Evolutionary conservation across 2,888 invertebrate species (phyloP).

Genomic region (Luffia ferchaultella): DNA sequence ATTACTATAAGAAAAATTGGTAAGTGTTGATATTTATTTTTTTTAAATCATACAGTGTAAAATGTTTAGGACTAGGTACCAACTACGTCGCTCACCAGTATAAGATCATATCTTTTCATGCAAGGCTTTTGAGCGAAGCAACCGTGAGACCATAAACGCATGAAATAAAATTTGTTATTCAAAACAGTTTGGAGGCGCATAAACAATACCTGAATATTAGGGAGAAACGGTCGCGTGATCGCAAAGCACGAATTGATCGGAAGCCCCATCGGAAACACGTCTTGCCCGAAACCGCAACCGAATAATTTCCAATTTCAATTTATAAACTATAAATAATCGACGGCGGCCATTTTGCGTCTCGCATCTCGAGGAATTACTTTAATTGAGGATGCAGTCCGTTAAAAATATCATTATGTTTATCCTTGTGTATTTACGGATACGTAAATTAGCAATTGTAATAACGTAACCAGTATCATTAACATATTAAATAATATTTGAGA

Average conservation of each 20-base stretch:
- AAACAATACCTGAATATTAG: too few species aligned
- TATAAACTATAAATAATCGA: slow-evolving; percentile 39
- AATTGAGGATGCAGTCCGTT: slow-evolving; percentile 28
- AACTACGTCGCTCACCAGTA: too few species aligned
- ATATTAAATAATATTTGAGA: too few species aligned
- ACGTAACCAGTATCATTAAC: too few species aligned
- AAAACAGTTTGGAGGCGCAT: neutral
- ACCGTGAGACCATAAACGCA: too few species aligned
- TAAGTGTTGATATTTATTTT: too few species aligned
- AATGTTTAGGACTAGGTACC: too few species aligned
- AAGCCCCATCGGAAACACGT: slow-evolving; percentile 60
- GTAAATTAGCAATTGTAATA: too few species aligned
- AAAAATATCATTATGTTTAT: slow-evolving; percentile 15
- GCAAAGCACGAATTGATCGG: slow-evolving; percentile 32
- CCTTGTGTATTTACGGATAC: slow-evolving; percentile 17
- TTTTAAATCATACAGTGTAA: too few species aligned
- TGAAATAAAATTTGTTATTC: neutral
- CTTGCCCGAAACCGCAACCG: slow-evolving; percentile 54
- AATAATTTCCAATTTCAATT: slow-evolving; percentile 57
- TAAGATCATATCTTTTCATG: too few species aligned
- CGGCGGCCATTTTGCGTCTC: slow-evolving; percentile 32
- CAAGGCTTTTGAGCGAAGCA: too few species aligned
- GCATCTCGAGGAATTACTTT: slow-evolving; percentile 31
- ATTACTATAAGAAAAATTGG: too few species aligned
- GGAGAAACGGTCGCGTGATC: slow-evolving; percentile 39